These are phyloP conservation scores for Ochropleura leucogaster DNA, from an alignment of 2,888 invertebrate genomes.

Conservation along the genomic window DNA sequence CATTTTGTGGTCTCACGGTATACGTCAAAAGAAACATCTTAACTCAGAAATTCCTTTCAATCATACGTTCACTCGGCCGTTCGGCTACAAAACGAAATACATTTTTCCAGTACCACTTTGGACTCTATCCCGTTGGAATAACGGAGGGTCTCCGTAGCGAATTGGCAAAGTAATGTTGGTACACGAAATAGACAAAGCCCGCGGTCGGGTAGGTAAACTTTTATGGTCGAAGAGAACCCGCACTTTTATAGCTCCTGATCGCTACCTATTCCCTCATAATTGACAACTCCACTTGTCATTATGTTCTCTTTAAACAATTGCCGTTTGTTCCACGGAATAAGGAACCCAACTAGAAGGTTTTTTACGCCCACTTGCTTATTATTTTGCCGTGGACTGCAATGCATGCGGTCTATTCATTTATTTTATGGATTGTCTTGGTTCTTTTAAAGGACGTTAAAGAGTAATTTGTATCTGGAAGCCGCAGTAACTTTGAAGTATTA, in stretches of 20 bases:
- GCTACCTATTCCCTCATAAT: conserved; percentile 90
- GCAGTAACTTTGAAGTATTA: conserved; percentile 6
- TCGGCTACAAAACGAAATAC: conserved; percentile 38
- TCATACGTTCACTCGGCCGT: conserved; percentile 56
- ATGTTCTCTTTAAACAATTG: conserved; percentile 86
- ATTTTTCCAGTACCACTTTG: conserved; percentile 64
- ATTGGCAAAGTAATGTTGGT: conserved; percentile 69
- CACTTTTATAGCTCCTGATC: conserved; percentile 89
- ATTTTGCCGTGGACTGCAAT: conserved; percentile 42
- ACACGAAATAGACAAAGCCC: conserved; percentile 80
- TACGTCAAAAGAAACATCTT: conserved; percentile 55
- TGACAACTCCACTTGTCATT: conserved; percentile 88
- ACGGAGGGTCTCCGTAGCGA: conserved; percentile 64
- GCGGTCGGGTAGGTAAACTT: conserved; percentile 87
- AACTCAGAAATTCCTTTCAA: conserved; percentile 65
- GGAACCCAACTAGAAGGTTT: conserved; percentile 58
- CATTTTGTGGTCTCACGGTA: conserved; percentile 51
- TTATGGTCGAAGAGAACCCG: conserved; percentile 87
- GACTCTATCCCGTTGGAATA: conserved; percentile 75
- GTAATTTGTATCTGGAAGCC: conserved; percentile 24
- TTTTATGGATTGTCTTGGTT: conserved; percentile 32
- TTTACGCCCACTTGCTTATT: conserved; percentile 52
- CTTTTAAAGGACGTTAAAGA: conserved; percentile 16
- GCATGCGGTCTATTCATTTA: conserved; percentile 39
- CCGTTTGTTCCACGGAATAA: conserved; percentile 68